A percentile compares a stretch with the other conserved stretches of the same genome.
These are phyloP conservation scores for Carcharodon carcharias DNA, from an alignment of 2,797 vertebrate genomes.

Conservation along the genomic window DNA sequence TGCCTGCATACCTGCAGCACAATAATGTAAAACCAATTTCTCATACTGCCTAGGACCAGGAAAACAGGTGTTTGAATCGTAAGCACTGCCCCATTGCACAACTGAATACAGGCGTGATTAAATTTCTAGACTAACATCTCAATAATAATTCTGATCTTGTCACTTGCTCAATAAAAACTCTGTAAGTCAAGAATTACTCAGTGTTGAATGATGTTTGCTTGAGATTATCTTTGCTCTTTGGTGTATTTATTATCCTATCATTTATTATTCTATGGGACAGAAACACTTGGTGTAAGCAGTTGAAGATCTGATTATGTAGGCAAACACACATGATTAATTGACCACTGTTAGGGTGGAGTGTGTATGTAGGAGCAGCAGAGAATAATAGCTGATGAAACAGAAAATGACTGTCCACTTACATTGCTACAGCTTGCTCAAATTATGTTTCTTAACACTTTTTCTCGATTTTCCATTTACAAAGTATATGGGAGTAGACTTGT, in stretches of 20 bases:
- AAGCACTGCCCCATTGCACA: background rate
- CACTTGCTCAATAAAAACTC: background rate
- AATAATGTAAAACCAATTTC: background rate
- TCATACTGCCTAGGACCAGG: background rate
- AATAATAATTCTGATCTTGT: background rate
- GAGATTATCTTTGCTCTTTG: background rate
- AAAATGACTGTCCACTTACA: background rate
- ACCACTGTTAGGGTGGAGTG: too few species aligned
- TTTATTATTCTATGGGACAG: background rate
- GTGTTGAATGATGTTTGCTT: background rate
- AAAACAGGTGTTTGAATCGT: too few species aligned
- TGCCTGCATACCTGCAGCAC: background rate
- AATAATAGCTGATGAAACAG: background rate
- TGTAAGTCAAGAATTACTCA: background rate
- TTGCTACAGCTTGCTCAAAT: background rate
- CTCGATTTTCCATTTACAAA: background rate
- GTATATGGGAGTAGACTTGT: background rate
- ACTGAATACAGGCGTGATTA: background rate
- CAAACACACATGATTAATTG: background rate
- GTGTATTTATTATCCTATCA: background rate
- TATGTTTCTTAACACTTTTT: background rate
- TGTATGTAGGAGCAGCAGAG: background rate
- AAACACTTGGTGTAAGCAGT: constrained; percentile 8
- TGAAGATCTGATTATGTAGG: background rate
- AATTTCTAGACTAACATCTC: background rate